These are phyloP conservation scores for Chamaetylas fuelleborni DNA, from an alignment of 2,113 vertebrate species.

Conservation along the genomic window DNA sequence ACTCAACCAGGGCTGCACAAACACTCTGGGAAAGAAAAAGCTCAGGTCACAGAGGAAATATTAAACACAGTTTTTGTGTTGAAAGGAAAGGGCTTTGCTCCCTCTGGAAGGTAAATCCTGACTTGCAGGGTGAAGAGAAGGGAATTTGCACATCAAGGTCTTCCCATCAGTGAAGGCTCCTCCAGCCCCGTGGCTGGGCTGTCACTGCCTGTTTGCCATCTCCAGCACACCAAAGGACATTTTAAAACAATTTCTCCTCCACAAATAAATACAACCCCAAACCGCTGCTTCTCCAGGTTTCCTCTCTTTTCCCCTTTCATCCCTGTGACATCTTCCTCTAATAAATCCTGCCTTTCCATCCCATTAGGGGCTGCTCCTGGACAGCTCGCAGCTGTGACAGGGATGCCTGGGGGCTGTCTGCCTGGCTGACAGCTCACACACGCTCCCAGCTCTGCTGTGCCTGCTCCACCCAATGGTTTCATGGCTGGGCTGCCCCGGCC, in stretches of 20 bases:
- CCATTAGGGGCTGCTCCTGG: background rate
- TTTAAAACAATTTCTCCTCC: background rate
- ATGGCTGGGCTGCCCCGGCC: background rate
- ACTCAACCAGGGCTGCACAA: background rate
- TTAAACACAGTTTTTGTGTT: background rate
- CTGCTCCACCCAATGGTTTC: background rate
- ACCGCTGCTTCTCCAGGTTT: background rate
- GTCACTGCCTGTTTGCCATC: background rate
- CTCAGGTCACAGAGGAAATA: background rate
- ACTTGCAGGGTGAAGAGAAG: background rate
- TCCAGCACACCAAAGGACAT: background rate
- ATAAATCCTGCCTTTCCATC: background rate
- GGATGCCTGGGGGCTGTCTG: slow-evolving; percentile 18
- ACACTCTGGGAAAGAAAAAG: background rate
- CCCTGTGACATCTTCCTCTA: slow-evolving; percentile 3
- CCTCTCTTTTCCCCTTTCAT: background rate
- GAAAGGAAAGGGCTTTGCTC: background rate
- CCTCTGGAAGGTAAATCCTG: background rate
- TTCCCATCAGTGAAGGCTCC: background rate
- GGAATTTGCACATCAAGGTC: background rate
- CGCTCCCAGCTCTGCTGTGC: background rate
- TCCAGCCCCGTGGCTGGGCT: background rate
- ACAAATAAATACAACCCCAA: background rate
- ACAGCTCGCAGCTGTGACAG: slow-evolving; percentile 36
- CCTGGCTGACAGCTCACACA: background rate